Evolutionary conservation across 2,888 invertebrate species (phyloP), one percentile per base, ranked within the genome.

Genomic region (Spilarctia lutea): DNA sequence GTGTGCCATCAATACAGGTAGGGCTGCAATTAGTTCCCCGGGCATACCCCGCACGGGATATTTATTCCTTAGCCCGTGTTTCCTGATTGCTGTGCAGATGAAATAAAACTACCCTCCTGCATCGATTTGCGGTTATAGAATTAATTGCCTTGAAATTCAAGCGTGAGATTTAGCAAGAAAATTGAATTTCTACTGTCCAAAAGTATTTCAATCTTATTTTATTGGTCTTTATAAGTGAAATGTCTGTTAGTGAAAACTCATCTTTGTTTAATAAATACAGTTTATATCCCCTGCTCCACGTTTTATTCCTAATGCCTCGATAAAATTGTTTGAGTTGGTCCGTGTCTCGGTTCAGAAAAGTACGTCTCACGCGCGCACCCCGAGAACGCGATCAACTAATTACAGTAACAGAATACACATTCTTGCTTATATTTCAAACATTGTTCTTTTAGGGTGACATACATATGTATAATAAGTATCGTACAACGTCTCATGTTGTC

Each of bases 21-120:
- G 94, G 92, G 91, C 90, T 89, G 94, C 94, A 94, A 95, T 95
- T 95, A 95, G 94, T 95, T 94, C 89, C 88, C 89, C 77, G 84
- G 89, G 90, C 91, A 83, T 88, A 84, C 86, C 87, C 89, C 88
- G 74, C 87, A 86, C 83, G 86, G 90, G 88, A 91, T 93, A 94
- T 94, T 94, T 95, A 94, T 94, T 92, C 86, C 91, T 91, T 90
- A 87, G 85, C 83, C 88, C 88, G 84, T 90, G 89, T 90, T 91
- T 89, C 92, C 91, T 90, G 92, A 93, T 93, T 91, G 89, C 90
- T 70, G 30, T 87, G 86, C 87, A 87, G 88, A 91, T 91, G 84
- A 85, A 87, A 85, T 87, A 85, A 79, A 88, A 87, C 88, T 88
- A 85, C 83, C 76, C 77, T 83, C 81, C 79, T 85, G 79, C 81